phyloP scores from a whole-genome alignment of 2,888 invertebrate species.

The Poecilobothrus nobilitatus region DNA sequence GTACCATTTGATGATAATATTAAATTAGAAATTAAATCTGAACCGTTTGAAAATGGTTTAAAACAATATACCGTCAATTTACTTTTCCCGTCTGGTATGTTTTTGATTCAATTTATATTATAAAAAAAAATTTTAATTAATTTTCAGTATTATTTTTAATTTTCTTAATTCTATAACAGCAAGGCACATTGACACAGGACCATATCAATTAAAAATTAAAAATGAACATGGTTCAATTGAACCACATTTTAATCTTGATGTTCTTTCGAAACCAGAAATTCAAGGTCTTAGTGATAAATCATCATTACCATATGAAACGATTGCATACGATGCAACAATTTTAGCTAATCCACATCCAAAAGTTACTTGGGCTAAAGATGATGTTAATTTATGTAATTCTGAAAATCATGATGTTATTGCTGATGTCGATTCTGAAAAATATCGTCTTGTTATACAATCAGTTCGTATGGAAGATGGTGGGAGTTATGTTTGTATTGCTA shows the following conservation, averaged over 20 bases:
- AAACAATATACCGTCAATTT: constrained; percentile 75
- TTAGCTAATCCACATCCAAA: constrained; percentile 85
- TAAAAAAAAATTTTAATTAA: not conserved
- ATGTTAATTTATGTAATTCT: constrained; percentile 41
- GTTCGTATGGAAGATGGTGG: constrained; percentile 67
- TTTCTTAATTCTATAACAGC: constrained; percentile 25
- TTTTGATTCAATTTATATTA: not conserved
- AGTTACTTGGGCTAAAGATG: constrained; percentile 62
- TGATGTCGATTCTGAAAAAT: constrained; percentile 42
- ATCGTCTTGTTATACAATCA: constrained; percentile 61
- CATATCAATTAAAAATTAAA: constrained; percentile 68
- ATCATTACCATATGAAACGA: constrained; percentile 67
- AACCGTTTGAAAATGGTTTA: constrained; percentile 63
- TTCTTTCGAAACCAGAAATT: constrained; percentile 70
- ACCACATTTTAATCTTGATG: constrained; percentile 66
- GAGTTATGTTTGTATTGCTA: constrained; percentile 66
- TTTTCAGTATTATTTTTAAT: not conserved
- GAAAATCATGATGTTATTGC: constrained; percentile 44
- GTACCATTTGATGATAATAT: constrained; percentile 56
- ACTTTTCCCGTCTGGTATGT: constrained; percentile 60
- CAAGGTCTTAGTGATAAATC: constrained; percentile 64
- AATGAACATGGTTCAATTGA: constrained; percentile 74
- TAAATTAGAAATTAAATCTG: constrained; percentile 54
- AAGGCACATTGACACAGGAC: constrained; percentile 69
- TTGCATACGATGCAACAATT: constrained; percentile 70